These are phyloP conservation scores for Pterois miles DNA, from an alignment of 2,797 vertebrate species.

Conservation along the genomic window DNA sequence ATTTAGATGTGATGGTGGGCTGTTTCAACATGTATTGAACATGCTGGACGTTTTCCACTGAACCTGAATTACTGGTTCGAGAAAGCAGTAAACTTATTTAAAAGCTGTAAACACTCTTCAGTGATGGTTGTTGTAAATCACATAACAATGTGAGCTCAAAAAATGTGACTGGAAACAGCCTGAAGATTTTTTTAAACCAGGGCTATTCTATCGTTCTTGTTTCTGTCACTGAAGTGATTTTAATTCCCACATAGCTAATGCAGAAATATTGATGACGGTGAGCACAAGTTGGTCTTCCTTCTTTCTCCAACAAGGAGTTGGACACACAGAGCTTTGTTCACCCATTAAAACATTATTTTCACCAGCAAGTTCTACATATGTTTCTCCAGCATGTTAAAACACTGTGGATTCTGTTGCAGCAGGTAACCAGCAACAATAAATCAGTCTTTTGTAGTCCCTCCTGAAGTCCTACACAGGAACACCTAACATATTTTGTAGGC, in stretches of 20 bases:
- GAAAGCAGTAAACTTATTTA: neutral
- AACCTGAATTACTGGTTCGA: neutral
- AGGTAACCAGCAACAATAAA: too few species aligned
- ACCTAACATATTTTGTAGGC: too few species aligned
- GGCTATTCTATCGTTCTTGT: neutral
- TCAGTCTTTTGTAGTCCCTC: too few species aligned
- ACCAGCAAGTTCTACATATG: too few species aligned
- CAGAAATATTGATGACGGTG: neutral
- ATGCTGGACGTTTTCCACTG: neutral
- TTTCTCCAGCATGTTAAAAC: too few species aligned
- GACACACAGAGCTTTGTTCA: too few species aligned
- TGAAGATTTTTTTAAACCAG: neutral
- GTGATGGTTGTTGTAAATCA: neutral
- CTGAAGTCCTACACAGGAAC: too few species aligned
- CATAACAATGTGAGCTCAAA: neutral
- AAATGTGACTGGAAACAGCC: neutral
- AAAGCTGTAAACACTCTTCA: too few species aligned
- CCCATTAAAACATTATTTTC: too few species aligned
- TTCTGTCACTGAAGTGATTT: neutral
- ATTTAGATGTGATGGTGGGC: neutral
- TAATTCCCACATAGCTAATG: neutral
- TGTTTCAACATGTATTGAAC: neutral
- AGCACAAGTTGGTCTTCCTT: neutral
- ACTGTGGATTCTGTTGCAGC: too few species aligned
- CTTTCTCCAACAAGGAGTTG: neutral